Evolutionary conservation across 2,113 vertebrate genomes (phyloP), one percentile per base, ranked within the genome.

Genomic region (Otus sunia): DNA sequence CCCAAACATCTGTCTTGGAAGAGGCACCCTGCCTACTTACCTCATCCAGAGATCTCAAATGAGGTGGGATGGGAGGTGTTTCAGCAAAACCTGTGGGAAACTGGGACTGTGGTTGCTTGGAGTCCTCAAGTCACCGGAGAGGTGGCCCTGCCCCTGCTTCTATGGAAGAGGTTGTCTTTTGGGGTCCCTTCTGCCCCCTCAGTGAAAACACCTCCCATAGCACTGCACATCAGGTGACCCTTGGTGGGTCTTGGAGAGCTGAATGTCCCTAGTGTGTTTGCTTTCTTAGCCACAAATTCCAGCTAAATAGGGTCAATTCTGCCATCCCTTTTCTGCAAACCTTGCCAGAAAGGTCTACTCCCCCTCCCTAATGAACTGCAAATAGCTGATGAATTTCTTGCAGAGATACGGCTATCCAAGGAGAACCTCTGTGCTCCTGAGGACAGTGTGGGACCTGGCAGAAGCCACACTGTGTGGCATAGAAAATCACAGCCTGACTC

Each of bases 401-500:
- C 29, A 22, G 71, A 9, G 37, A 9, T 36, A 20, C 1, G 1
- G 11, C 49, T 39, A 17, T 12, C 74, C 6, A 2, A 4, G 36
- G 78, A 36, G 22, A 58, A 34, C 12, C 41, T 50, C 41, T 47
- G 4, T 7, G 12, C 23, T 45, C 36, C 30, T 5, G 29, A 59
- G 78, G 30, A 39, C 56, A 34, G 7, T 0, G 9, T 36, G 81
- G 66, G 37, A 47, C 43, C 43, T 43, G 45, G 63, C 21, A 16
- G 2, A 23, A 86, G 17, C 47, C 67, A 37, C 26, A 2, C 16
- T 7, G 4, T 1, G 27, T 50, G 73, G n/a, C 56, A 32, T 8
- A 41, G 34, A 4, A 58, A 18, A 14, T 34, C 71, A 7, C 78
- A 64, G 62, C 23, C 71, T 15, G 60, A 21, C 15, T 58, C 1